These are phyloP conservation scores for Corbicula japonica DNA, from an alignment of 2,888 invertebrate genomes.

Conservation along the genomic window DNA sequence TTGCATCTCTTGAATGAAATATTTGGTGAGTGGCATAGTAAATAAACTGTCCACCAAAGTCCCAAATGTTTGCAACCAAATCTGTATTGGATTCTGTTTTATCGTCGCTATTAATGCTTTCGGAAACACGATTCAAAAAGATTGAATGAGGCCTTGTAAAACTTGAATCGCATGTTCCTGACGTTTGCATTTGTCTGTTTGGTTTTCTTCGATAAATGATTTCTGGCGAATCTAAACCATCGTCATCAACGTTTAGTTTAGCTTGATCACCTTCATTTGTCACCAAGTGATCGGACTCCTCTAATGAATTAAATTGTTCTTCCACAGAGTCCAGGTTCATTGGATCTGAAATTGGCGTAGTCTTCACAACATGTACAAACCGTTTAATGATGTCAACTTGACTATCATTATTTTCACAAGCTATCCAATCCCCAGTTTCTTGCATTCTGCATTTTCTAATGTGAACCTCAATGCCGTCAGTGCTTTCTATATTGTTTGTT, in stretches of 20 bases:
- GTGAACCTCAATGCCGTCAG: constrained; percentile 21
- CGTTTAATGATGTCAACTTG: neutral
- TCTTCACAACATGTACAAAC: neutral
- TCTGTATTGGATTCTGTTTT: neutral
- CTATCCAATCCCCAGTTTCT: neutral
- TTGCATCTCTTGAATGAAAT: constrained; percentile 35
- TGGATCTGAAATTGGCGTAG: neutral
- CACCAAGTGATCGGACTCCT: neutral
- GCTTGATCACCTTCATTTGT: neutral
- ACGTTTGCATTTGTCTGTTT: neutral
- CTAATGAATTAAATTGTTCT: neutral
- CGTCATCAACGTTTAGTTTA: neutral
- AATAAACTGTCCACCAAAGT: constrained; percentile 41
- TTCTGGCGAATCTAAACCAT: neutral
- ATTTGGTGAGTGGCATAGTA: constrained; percentile 37
- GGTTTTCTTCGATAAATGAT: too few species aligned
- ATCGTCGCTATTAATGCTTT: neutral
- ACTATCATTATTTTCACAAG: neutral
- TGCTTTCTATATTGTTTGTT: neutral
- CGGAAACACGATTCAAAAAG: neutral
- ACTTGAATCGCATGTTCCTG: neutral
- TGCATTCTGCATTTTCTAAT: constrained; percentile 5
- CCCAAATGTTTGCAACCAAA: constrained; percentile 27
- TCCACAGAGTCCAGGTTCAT: neutral
- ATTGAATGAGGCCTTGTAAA: neutral